A percentile compares a stretch with the other conserved stretches of the same genome.
phyloP scores from a whole-genome alignment of 2,797 vertebrate genomes.

The Taenioides sp. region DNA sequence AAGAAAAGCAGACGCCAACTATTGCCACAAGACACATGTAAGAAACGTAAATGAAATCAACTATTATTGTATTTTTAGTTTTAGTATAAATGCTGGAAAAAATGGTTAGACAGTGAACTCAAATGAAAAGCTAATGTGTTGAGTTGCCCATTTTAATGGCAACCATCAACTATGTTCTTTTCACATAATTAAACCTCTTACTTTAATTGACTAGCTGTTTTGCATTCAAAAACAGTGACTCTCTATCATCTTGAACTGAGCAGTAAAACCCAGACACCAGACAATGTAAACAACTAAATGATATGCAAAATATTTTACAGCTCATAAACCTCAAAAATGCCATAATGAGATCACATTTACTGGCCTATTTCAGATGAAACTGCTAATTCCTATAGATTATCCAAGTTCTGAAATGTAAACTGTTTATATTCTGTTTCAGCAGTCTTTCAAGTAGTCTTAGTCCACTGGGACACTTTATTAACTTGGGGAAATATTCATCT shows the following conservation, averaged over 20 bases:
- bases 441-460: slow-evolving; percentile 26
- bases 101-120: background rate
- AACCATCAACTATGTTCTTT: background rate
- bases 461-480: slow-evolving; percentile 43
- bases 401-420: slow-evolving; percentile 5
- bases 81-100: background rate
- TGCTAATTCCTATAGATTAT: background rate
- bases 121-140: background rate
- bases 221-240: background rate
- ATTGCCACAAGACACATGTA: slow-evolving; percentile 20
- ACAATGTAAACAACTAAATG: slow-evolving; percentile 2
- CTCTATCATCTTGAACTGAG: background rate
- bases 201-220: background rate
- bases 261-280: background rate
- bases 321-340: background rate
- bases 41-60: background rate
- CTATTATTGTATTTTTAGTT: background rate
- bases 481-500: slow-evolving; percentile 56
- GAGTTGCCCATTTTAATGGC: background rate
- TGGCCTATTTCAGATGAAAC: background rate
- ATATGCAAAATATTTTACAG: slow-evolving; percentile 4
- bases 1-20: slow-evolving; percentile 22
- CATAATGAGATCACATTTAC: background rate
- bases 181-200: background rate
- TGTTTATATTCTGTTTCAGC: background rate